Conservation (phyloP, 1,140 invertebrate species). For the Odontomachus brunneus region DNA sequence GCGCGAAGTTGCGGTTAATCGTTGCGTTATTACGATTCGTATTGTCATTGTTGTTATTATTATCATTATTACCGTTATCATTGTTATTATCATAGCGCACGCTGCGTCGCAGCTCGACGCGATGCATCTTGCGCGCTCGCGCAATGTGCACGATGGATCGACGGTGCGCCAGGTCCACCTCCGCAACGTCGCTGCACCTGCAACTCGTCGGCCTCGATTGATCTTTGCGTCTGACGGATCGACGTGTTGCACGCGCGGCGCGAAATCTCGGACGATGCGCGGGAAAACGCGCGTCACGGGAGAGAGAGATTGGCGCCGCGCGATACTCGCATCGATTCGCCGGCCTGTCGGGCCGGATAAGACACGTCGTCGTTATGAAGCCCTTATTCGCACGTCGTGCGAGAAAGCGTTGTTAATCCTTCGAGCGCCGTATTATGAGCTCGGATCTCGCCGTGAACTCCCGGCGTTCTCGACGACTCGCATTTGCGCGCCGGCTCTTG, state of each 20-base stretch:
- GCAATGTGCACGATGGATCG: slow-evolving; percentile 21
- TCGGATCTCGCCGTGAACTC: too few species aligned
- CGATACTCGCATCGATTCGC: slow-evolving; percentile 1
- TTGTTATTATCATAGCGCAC: not conserved
- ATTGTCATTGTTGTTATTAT: not conserved
- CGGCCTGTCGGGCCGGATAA: not conserved
- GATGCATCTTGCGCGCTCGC: slow-evolving; percentile 56
- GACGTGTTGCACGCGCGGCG: slow-evolving; percentile 16
- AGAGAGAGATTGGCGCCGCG: too few species aligned
- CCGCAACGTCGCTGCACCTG: slow-evolving; percentile 29
- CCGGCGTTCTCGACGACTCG: too few species aligned
- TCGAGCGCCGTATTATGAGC: too few species aligned
- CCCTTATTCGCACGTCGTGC: not conserved
- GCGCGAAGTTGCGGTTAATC: slow-evolving; percentile 36
- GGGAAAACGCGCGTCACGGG: not conserved
- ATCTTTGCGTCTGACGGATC: slow-evolving; percentile 61
- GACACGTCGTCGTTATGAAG: not conserved
- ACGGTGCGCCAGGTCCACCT: not conserved
- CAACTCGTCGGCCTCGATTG: slow-evolving; percentile 48
- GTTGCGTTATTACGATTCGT: slow-evolving; percentile 14
- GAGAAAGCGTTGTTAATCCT: too few species aligned
- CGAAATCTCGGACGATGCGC: not conserved
- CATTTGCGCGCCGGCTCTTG: too few species aligned
- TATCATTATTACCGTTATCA: too few species aligned
- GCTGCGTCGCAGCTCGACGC: too few species aligned